Base-by-base conservation (phyloP, 2,113 vertebrate genomes). In the Cyanistes caeruleus region DNA sequence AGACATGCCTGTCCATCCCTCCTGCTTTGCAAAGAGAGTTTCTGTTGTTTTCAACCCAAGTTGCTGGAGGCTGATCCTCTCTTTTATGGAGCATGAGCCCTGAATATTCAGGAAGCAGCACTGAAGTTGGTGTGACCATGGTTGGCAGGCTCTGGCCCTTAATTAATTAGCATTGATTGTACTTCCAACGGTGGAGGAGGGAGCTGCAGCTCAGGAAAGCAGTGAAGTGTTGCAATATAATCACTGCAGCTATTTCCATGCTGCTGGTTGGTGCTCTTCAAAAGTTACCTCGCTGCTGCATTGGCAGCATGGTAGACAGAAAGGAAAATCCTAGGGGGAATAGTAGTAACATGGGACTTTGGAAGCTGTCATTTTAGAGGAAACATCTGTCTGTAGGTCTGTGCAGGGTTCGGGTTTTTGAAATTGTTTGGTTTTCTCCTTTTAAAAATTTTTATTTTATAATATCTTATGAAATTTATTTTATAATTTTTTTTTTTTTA, bases 131-230 rank as follows among this genome's bases (percentile, higher is more conserved):
- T 70, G 44, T 65, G 94, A 86, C 64, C 27, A 18, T 67, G 69
- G 75, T 64, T 91, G 77, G 85, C 80, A 84, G 67, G 43, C 89
- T 93, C 93, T 85, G 70, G 76, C 55, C 82, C 55, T 89, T 96
- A 95, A 91, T 97, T 96, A 97, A 93, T 97, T 95, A 95, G 63
- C 95, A 95, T 95, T 76, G 91, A 96, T 95, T n/a, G 8, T 77
- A 41, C 81, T 94, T 92, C 76, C 68, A 93, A 84, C 75, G 82
- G 79, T 72, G 62, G 72, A 93, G 60, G 89, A 91, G 75, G 88
- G 89, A 93, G 70, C 83, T 88, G 67, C 65, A 84, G 84, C 81
- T 95, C 72, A 77, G 84, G 79, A 58, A 84, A 92, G 91, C 94
- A 90, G 78, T 72, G 65, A 86, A 76, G 88, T 86, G 81, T 92